Base-by-base conservation (phyloP, 1,140 invertebrate species). In the Kradibia gibbosae region DNA sequence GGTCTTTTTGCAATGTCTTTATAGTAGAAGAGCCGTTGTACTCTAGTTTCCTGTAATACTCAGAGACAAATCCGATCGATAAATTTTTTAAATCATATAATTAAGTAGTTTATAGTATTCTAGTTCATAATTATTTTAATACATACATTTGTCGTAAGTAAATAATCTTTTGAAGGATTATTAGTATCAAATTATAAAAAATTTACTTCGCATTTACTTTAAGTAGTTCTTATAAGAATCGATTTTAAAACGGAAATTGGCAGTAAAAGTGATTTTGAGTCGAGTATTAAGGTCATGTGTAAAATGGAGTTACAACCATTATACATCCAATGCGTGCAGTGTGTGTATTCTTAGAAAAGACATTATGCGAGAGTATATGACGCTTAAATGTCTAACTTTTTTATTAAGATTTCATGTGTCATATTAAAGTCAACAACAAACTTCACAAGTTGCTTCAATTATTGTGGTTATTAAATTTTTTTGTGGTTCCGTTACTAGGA, bases 41-140 rank as follows among this genome's bases (percentile, higher is more conserved):
- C 34, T 67, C 34, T 34, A 65, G 20, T 67, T 67, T 67, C 7
- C 20, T n/a, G 62, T n/a, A 67, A 67, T 36, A 67, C 62, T 67
- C 39, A 34, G 0, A n/a, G n/a, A 31, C 55, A 31, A 60, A 60
- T 31, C 25, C 10, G 31, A 60, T 28, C 55, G 25, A 0, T 8
- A 31, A 28, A 13, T 11, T 31, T 2, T 1, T 31, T n/a, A n/a
- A n/a, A 31, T 60, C 5, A 10, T 31, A 7, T 10, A 28, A 60
- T 28, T 2, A 60, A 28, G 10, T 10, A 28, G 8, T 31, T 60
- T 28, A 0, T 11, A 28, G 1, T 60, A 60, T 60, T 11, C 4
- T 13, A 13, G 10, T 8, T 48, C 7, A 8, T 15, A 48, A 7
- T 7, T 15, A 48, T 48, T 48, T 48, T 31, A 31, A 28, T 3